phyloP scores from a whole-genome alignment of 2,888 invertebrate genomes.

The Pachydiplax longipennis region DNA sequence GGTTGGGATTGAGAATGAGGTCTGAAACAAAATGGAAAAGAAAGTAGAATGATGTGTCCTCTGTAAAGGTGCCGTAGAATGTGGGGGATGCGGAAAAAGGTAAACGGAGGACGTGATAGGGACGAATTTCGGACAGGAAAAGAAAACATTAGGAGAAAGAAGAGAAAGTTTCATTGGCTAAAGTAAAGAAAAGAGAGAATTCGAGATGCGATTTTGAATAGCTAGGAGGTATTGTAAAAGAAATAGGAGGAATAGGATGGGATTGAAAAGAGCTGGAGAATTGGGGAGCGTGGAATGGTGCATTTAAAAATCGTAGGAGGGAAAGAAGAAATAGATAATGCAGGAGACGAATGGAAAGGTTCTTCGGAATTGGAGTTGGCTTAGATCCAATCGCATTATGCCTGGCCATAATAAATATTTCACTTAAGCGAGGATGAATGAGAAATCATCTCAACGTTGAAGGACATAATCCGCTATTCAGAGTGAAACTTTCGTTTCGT shows the following conservation, averaged over 20 bases:
- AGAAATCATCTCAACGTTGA: not conserved
- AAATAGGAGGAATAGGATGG: constrained; percentile 16
- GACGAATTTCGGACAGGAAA: not conserved
- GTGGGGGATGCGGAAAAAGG: not conserved
- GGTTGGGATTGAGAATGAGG: not conserved
- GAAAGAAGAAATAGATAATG: too few species aligned
- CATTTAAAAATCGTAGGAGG: not conserved
- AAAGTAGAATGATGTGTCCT: not conserved
- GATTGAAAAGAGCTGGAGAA: not conserved
- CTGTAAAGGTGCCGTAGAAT: not conserved
- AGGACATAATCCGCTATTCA: not conserved
- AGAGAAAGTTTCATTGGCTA: not conserved
- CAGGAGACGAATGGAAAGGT: not conserved
- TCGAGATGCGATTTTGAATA: not conserved
- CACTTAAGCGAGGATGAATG: not conserved
- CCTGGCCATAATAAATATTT: not conserved
- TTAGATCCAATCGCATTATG: not conserved
- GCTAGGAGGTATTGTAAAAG: not conserved
- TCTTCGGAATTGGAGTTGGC: not conserved
- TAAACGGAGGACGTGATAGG: constrained; percentile 10
- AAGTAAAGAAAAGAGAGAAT: not conserved
- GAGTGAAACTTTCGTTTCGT: not conserved
- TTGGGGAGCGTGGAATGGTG: constrained; percentile 7
- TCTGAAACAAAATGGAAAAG: not conserved
- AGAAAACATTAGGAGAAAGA: not conserved